These are phyloP conservation scores for Macaria notata DNA, from an alignment of 2,888 invertebrate species.

Conservation along the genomic window DNA sequence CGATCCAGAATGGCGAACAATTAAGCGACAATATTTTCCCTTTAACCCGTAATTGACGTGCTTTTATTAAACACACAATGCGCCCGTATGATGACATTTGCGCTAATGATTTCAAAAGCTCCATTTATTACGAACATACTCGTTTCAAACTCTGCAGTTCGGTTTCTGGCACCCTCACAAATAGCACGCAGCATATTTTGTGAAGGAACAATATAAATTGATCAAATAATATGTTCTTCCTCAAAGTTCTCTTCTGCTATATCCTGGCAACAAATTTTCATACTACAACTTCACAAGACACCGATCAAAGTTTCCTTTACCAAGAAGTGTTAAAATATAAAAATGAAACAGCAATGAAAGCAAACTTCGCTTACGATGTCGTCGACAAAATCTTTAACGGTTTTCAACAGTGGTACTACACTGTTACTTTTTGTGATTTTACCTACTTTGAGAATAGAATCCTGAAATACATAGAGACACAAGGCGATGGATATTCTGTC, in stretches of 20 bases:
- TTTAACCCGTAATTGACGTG: constrained; percentile 69
- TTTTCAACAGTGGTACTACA: constrained; percentile 72
- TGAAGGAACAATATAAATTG: no score
- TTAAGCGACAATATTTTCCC: constrained; percentile 64
- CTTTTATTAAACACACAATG: constrained; percentile 58
- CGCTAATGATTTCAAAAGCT: constrained; percentile 60
- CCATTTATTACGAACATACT: constrained; percentile 40
- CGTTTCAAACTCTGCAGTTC: constrained; percentile 56
- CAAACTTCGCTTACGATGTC: constrained; percentile 60
- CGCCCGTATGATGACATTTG: constrained; percentile 46
- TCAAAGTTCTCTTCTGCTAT: no score
- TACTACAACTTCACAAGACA: constrained; percentile 27
- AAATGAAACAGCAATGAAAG: constrained; percentile 51
- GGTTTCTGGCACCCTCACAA: constrained; percentile 28
- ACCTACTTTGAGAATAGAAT: constrained; percentile 74
- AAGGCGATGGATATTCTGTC: constrained; percentile 64
- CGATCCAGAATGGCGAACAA: constrained; percentile 48
- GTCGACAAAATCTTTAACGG: constrained; percentile 67
- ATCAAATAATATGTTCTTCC: no score
- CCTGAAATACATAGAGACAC: constrained; percentile 67
- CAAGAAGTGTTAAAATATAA: constrained; percentile 60
- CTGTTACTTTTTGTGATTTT: constrained; percentile 71
- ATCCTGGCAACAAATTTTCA: constrained; percentile 1
- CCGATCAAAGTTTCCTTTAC: constrained; percentile 36
- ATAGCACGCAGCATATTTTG: constrained; percentile 34